These are phyloP conservation scores for Buphagus erythrorhynchus DNA, from an alignment of 2,797 vertebrate species.

Conservation along the genomic window DNA sequence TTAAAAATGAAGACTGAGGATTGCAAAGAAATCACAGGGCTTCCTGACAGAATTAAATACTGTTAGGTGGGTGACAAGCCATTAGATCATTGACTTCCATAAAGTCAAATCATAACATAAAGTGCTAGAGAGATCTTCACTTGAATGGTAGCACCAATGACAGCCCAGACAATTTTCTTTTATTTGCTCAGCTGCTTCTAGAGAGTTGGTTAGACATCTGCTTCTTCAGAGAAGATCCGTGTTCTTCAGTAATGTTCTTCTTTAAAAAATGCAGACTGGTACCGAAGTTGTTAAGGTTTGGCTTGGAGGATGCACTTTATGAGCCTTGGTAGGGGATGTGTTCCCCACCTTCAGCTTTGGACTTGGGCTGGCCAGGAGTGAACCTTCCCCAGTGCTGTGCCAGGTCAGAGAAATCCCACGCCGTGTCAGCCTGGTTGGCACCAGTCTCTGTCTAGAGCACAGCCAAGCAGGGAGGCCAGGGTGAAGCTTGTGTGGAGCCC, in stretches of 20 bases:
- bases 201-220: not conserved
- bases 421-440: not conserved
- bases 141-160: not conserved
- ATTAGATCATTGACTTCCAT: not conserved
- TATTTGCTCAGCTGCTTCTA: not conserved
- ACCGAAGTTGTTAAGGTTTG: not conserved
- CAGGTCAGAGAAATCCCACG: not conserved
- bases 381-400: rapidly evolving
- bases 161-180: not conserved
- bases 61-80: not conserved
- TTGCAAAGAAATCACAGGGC: not conserved
- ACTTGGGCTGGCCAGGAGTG: not conserved
- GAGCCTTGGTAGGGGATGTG: not conserved
- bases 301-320: not conserved
- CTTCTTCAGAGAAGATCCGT: not conserved
- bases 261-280: not conserved
- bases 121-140: not conserved
- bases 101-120: not conserved
- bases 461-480: not conserved
- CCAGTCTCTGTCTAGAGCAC: not conserved
- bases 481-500: not conserved
- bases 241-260: not conserved
- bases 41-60: not conserved
- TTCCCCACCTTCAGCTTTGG: not conserved
- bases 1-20: not conserved